Conservation (phyloP, 2,113 vertebrate genomes). For the Melierax canorus region DNA sequence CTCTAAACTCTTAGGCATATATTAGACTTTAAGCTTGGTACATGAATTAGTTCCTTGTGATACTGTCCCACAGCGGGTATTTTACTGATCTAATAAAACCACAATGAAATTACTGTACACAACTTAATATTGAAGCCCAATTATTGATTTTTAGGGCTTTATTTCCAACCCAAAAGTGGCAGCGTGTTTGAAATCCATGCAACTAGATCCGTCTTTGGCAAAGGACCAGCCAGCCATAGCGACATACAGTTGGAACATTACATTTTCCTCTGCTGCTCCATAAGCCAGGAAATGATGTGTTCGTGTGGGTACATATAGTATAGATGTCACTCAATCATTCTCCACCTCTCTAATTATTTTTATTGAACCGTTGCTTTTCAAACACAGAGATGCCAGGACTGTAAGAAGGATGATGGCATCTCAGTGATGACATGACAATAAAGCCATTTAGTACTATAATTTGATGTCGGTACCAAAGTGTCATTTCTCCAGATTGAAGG, state of each 20-base stretch:
- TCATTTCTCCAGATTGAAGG: not conserved
- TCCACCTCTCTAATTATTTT: slow-evolving; percentile 57
- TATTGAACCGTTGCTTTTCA: slow-evolving; percentile 13
- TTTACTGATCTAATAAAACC: slow-evolving; percentile 65
- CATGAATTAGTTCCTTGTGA: slow-evolving; percentile 47
- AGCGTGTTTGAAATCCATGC: slow-evolving; percentile 39
- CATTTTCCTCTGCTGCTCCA: not conserved
- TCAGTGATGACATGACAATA: not conserved
- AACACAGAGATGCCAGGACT: not conserved
- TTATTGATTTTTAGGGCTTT: slow-evolving; percentile 57
- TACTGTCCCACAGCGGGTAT: slow-evolving; percentile 11
- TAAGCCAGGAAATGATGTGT: slow-evolving; percentile 32
- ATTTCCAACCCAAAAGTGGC: slow-evolving; percentile 32
- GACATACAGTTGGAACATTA: not conserved
- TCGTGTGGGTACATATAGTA: not conserved
- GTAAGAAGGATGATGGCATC: not conserved
- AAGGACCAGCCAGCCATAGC: slow-evolving; percentile 19
- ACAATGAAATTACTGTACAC: slow-evolving; percentile 64
- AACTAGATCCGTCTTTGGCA: slow-evolving; percentile 36
- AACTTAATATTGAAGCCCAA: slow-evolving; percentile 35
- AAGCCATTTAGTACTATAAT: not conserved
- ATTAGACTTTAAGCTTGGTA: slow-evolving; percentile 24
- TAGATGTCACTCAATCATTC: slow-evolving; percentile 55
- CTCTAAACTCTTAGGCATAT: not conserved
- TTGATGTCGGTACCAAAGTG: not conserved